Evolutionary conservation across 2,888 invertebrate species (phyloP).

Genomic region (Glyphotaelius pellucidus): DNA sequence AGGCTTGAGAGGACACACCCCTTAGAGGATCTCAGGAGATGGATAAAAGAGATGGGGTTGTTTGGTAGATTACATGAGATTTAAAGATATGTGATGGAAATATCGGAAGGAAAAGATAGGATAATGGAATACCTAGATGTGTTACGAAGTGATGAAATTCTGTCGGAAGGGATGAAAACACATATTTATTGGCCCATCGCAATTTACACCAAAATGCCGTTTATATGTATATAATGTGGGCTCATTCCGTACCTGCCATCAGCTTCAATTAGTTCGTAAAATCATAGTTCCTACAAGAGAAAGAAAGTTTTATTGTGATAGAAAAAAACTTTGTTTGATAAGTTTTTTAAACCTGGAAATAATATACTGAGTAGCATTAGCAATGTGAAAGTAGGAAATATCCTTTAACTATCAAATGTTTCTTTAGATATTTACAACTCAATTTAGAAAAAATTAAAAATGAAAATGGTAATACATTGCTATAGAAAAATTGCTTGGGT

Average conservation of each 20-base stretch:
- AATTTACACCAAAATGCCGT: neutral
- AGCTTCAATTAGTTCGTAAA: no score
- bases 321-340: neutral
- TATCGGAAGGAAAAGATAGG: neutral
- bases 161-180: neutral
- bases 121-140: neutral
- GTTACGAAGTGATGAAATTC: neutral
- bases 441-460: neutral
- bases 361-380: neutral
- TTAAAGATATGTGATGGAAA: neutral
- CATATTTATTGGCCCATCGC: neutral
- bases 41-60: neutral
- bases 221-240: no score
- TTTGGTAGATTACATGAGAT: neutral
- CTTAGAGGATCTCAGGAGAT: neutral
- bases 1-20: neutral
- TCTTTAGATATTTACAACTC: neutral
- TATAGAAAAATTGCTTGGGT: no score
- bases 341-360: neutral
- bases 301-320: neutral
- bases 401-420: no score
- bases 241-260: no score
- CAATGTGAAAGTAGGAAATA: no score
- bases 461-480: no score
- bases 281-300: no score